These are phyloP conservation scores for Grammomys surdaster DNA, from an alignment of 2,113 vertebrate species.

Conservation along the genomic window DNA sequence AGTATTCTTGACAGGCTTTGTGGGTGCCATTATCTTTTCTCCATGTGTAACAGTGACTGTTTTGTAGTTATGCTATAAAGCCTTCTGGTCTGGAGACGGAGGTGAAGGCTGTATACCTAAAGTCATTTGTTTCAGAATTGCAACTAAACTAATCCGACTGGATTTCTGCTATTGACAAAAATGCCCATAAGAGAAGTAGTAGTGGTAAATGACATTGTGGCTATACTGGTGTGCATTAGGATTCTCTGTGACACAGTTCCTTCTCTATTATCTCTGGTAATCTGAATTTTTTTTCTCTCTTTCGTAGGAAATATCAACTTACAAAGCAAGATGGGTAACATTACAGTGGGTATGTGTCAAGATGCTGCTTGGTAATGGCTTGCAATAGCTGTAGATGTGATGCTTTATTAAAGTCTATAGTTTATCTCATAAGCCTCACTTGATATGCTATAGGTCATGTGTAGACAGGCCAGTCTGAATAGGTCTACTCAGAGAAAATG, in stretches of 20 bases:
- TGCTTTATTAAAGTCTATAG: constrained; percentile 26
- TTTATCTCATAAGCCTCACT: constrained; percentile 12
- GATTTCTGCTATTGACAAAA: constrained; percentile 41
- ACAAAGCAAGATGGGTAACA: constrained; percentile 85
- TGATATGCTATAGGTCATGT: background rate
- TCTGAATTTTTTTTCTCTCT: constrained; percentile 50
- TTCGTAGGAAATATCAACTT: constrained; percentile 86
- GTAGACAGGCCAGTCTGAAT: background rate
- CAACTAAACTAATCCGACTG: background rate
- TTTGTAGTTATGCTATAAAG: constrained; percentile 40
- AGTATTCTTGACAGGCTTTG: constrained; percentile 8
- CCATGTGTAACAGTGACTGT: background rate
- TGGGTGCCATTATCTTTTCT: constrained; percentile 23
- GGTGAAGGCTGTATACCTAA: background rate
- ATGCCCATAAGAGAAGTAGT: background rate
- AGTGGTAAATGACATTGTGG: background rate
- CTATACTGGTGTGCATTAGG: background rate
- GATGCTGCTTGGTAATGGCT: background rate
- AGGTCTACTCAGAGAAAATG: constrained; percentile 71
- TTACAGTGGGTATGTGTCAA: constrained; percentile 87
- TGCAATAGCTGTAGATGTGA: background rate
- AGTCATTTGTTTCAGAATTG: constrained; percentile 50
- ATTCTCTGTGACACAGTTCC: background rate
- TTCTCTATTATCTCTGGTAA: constrained; percentile 35
- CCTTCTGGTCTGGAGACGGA: background rate